phyloP scores from a whole-genome alignment of 1,140 invertebrate species.

The Rhopalosiphum padi region DNA sequence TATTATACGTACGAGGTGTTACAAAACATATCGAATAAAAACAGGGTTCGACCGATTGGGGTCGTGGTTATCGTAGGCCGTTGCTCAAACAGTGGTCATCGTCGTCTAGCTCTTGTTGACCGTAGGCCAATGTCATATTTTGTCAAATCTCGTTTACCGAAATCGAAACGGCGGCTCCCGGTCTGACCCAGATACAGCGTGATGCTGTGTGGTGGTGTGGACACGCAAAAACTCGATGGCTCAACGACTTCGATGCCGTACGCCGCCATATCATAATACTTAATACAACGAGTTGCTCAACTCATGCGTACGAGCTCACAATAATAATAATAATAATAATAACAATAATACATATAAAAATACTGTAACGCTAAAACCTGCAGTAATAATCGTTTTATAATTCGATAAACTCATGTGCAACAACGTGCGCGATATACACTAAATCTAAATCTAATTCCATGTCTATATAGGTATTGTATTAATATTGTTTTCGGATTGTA shows the following conservation, averaged over 20 bases:
- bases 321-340: constrained; percentile 22
- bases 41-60: neutral
- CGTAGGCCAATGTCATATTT: neutral
- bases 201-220: neutral
- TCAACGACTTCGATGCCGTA: neutral
- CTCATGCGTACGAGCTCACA: neutral
- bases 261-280: constrained; percentile 6
- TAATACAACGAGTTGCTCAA: neutral
- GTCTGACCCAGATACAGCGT: constrained; percentile 8
- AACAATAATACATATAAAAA: neutral
- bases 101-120: constrained; percentile 8
- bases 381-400: constrained; percentile 52
- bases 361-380: neutral
- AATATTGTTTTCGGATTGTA: neutral
- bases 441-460: neutral
- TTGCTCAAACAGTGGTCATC: neutral
- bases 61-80: neutral
- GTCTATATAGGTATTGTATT: neutral
- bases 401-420: constrained; percentile 34
- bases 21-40: neutral
- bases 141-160: constrained; percentile 8
- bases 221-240: neutral
- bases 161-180: neutral
- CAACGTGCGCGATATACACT: neutral
- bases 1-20: neutral